Conservation (phyloP, 2,888 invertebrate species). For the Autographa gamma region DNA sequence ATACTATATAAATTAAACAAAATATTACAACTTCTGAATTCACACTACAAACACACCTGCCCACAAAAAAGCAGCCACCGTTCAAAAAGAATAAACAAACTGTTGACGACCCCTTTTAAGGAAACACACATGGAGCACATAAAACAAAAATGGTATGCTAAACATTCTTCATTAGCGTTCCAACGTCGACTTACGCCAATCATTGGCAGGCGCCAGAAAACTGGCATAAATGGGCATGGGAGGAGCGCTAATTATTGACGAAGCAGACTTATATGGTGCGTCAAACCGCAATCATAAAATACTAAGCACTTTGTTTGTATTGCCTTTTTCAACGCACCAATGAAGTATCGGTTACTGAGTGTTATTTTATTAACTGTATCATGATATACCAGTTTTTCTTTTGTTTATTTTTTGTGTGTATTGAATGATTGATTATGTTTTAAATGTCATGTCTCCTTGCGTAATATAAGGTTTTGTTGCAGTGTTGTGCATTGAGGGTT, state of each 20-base stretch:
- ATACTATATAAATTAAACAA: neutral
- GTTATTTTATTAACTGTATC: conserved; percentile 47
- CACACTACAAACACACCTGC: conserved; percentile 50
- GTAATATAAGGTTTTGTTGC: conserved; percentile 39
- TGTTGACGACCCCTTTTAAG: conserved; percentile 55
- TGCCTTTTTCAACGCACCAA: conserved; percentile 73
- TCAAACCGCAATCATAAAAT: conserved; percentile 63
- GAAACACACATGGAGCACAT: conserved; percentile 52
- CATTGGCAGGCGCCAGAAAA: conserved; percentile 61
- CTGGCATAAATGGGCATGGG: conserved; percentile 73
- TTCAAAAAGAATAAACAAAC: conserved; percentile 48
- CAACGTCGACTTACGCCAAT: conserved; percentile 66
- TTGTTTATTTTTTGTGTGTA: conserved; percentile 31
- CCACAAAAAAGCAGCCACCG: conserved; percentile 44
- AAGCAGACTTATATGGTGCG: conserved; percentile 59
- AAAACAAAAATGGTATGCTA: conserved; percentile 75
- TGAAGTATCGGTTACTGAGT: conserved; percentile 54
- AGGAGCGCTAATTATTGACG: conserved; percentile 68
- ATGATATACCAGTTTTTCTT: conserved; percentile 20
- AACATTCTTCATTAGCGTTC: conserved; percentile 72
- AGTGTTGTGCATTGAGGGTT: conserved; percentile 35
- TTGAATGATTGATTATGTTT: conserved; percentile 50
- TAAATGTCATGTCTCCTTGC: conserved; percentile 50
- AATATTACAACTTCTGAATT: conserved; percentile 17
- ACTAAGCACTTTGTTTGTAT: conserved; percentile 63